A percentile compares a stretch with the other conserved stretches of the same genome.
These are phyloP conservation scores for Hemitrygon akajei DNA, from an alignment of 2,797 vertebrate genomes.

Conservation along the genomic window DNA sequence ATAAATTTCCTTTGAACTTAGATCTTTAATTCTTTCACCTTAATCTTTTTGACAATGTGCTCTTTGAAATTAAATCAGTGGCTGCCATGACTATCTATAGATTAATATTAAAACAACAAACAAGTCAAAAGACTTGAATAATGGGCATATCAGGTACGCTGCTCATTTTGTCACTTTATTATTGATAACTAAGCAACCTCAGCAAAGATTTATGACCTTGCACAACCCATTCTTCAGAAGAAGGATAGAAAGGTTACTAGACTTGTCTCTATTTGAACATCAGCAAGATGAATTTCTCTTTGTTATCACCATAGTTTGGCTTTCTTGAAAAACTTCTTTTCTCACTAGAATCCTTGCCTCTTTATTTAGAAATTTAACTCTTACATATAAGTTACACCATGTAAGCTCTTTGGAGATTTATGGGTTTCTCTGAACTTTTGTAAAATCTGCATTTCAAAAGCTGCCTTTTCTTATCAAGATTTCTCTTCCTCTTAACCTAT, in stretches of 20 bases:
- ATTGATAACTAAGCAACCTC: background rate
- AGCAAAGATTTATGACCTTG: background rate
- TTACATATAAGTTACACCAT: background rate
- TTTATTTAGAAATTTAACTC: background rate
- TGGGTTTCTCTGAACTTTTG: background rate
- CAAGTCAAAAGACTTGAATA: background rate
- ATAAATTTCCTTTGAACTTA: too few relatives aligned
- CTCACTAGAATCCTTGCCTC: background rate
- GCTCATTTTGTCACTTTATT: background rate
- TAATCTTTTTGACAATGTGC: background rate
- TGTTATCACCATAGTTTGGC: background rate
- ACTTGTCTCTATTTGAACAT: background rate
- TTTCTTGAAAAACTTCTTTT: background rate
- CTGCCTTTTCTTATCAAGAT: background rate
- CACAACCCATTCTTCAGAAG: background rate
- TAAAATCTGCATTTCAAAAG: background rate
- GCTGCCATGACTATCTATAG: background rate
- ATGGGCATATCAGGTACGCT: background rate
- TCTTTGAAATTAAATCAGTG: background rate
- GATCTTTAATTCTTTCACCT: background rate
- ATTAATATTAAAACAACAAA: background rate
- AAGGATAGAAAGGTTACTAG: background rate
- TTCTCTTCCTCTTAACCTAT: background rate
- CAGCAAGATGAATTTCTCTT: background rate
- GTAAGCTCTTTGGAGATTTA: background rate